phyloP scores from a whole-genome alignment of 2,888 invertebrate species.

The Agrotis exclamationis region DNA sequence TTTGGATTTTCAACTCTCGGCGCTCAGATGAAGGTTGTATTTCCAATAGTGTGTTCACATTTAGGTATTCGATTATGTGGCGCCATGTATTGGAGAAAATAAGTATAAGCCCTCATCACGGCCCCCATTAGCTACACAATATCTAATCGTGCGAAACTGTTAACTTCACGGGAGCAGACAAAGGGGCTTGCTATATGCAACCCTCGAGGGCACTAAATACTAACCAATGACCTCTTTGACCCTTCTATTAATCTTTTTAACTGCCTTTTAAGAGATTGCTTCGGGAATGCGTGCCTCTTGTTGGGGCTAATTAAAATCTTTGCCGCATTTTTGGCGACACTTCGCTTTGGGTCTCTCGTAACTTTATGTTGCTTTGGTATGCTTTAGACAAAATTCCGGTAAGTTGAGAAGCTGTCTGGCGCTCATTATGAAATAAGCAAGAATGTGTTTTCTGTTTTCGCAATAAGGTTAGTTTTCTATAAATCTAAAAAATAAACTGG shows the following conservation, averaged over 20 bases:
- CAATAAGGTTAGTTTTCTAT: background rate
- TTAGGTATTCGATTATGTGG: background rate
- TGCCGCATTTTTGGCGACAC: slow-evolving; percentile 37
- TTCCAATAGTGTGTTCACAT: background rate
- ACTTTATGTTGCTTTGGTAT: background rate
- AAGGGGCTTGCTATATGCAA: slow-evolving; percentile 70
- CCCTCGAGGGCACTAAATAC: slow-evolving; percentile 82
- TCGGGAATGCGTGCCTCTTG: slow-evolving; percentile 67
- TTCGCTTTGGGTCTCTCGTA: slow-evolving; percentile 5
- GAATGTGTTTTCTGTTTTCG: background rate
- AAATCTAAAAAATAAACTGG: too few species aligned
- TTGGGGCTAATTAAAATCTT: slow-evolving; percentile 75
- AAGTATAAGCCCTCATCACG: slow-evolving; percentile 32
- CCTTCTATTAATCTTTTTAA: slow-evolving; percentile 86
- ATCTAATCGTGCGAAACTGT: slow-evolving; percentile 64
- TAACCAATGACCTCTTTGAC: slow-evolving; percentile 79
- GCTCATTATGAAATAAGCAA: background rate
- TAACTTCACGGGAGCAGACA: slow-evolving; percentile 62
- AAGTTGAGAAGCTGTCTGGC: background rate
- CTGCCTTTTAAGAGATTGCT: slow-evolving; percentile 73
- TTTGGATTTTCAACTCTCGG: background rate
- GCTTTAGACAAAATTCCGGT: background rate
- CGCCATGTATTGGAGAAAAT: background rate
- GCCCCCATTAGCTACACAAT: slow-evolving; percentile 61
- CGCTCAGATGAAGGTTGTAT: background rate